phyloP scores from a whole-genome alignment of 2,113 vertebrate genomes.

The Larimichthys crocea region DNA sequence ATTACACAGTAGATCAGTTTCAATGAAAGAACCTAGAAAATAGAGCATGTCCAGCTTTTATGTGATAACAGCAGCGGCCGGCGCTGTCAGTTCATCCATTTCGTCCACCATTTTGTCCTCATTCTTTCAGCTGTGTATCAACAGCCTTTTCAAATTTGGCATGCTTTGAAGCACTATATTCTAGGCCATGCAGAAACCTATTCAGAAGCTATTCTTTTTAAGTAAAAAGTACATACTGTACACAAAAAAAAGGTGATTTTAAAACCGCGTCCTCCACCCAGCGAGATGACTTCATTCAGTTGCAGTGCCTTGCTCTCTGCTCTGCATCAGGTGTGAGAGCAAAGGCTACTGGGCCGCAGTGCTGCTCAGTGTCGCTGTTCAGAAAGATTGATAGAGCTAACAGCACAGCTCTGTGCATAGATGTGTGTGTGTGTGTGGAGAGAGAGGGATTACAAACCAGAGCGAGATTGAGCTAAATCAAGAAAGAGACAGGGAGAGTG shows the following conservation, averaged over 20 bases:
- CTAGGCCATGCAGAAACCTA: constrained; percentile 20
- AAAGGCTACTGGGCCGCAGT: constrained; percentile 28
- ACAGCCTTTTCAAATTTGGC: constrained; percentile 37
- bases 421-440: constrained; percentile 16
- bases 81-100: constrained; percentile 18
- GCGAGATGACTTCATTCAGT: constrained; percentile 25
- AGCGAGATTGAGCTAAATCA: constrained; percentile 58
- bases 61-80: constrained; percentile 1
- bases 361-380: constrained; percentile 32
- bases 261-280: not conserved
- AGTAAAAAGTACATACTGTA: not conserved
- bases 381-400: constrained; percentile 54
- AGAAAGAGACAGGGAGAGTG: constrained; percentile 52
- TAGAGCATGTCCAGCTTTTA: not conserved
- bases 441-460: constrained; percentile 40
- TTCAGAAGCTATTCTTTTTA: constrained; percentile 26
- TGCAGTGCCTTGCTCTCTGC: constrained; percentile 10
- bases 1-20: not conserved
- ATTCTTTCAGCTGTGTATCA: constrained; percentile 56
- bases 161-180: constrained; percentile 42
- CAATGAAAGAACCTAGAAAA: not conserved
- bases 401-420: not conserved
- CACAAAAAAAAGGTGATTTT: not conserved
- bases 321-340: constrained; percentile 59
- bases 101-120: constrained; percentile 50